phyloP scores from a whole-genome alignment of 1,140 invertebrate species.

The Cepaea nemoralis region DNA sequence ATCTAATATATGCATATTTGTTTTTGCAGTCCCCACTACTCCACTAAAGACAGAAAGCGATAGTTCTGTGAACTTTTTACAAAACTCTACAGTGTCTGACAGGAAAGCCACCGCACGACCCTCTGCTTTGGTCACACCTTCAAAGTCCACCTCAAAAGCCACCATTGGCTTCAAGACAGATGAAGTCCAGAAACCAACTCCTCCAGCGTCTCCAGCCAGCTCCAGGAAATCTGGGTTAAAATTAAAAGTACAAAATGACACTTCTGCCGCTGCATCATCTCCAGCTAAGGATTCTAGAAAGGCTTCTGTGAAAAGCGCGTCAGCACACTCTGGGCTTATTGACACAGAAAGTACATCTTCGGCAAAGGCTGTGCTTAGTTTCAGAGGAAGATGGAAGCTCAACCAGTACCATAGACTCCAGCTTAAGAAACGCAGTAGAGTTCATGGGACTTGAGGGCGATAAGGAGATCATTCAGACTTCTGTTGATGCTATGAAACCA shows the following conservation, averaged over 20 bases:
- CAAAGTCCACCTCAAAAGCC: constrained; percentile 25
- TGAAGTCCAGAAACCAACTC: constrained; percentile 3
- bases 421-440: constrained; percentile 27
- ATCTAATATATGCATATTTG: too few relatives aligned
- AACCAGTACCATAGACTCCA: not conserved
- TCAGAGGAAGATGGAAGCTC: not conserved
- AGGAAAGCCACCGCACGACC: not conserved
- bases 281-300: not conserved
- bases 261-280: not conserved
- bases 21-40: not conserved
- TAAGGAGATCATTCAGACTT: constrained; percentile 26
- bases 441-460: constrained; percentile 39
- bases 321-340: not conserved
- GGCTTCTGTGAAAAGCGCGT: not conserved
- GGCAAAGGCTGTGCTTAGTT: not conserved
- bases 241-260: constrained; percentile 1
- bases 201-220: constrained; percentile 2
- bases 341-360: not conserved
- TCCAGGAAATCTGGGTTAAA: constrained; percentile 26
- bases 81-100: not conserved
- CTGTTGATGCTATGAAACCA: constrained; percentile 33
- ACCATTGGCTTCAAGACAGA: constrained; percentile 17
- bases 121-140: constrained; percentile 17
- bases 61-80: not conserved
- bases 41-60: not conserved